Evolutionary conservation across 2,888 invertebrate genomes (phyloP).

Genomic region (Coelinius sp.): DNA sequence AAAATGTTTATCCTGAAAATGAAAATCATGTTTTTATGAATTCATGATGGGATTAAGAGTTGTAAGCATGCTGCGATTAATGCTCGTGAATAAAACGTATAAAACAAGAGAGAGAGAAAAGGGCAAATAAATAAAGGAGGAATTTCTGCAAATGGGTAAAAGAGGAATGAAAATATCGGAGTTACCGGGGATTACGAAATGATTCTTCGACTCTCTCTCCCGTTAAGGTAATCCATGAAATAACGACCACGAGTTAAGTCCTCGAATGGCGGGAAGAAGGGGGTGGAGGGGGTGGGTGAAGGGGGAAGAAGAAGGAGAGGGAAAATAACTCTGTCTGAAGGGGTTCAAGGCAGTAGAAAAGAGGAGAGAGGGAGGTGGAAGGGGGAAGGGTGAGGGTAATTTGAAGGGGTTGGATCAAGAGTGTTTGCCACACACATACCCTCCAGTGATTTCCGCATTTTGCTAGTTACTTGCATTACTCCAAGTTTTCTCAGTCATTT

Average conservation of each 20-base stretch:
- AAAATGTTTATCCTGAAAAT: background rate
- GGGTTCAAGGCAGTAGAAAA: background rate
- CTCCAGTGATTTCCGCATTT: constrained; percentile 45
- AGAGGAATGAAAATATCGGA: constrained; percentile 27
- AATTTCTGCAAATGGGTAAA: background rate
- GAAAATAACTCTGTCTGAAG: background rate
- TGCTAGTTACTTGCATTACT: constrained; percentile 33
- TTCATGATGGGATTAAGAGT: background rate
- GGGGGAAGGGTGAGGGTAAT: constrained; percentile 5
- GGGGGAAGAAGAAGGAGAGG: background rate
- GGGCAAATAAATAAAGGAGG: constrained; percentile 8
- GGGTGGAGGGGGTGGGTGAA: background rate
- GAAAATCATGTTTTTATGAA: constrained; percentile 8
- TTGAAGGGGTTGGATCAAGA: constrained; percentile 36
- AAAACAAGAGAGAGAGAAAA: background rate
- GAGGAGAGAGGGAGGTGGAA: constrained; percentile 6
- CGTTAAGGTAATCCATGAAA: constrained; percentile 39
- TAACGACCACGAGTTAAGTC: constrained; percentile 42
- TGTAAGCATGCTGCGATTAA: constrained; percentile 12
- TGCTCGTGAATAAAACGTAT: constrained; percentile 22
- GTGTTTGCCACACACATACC: constrained; percentile 26
- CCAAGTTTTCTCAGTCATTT: constrained; percentile 22
- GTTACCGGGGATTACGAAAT: constrained; percentile 39
- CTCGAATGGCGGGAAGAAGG: background rate
- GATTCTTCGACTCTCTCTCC: constrained; percentile 39